A percentile compares a stretch with the other conserved stretches of the same genome.
Evolutionary conservation across 2,888 invertebrate genomes (phyloP).

Genomic region (Erebia ligea): DNA sequence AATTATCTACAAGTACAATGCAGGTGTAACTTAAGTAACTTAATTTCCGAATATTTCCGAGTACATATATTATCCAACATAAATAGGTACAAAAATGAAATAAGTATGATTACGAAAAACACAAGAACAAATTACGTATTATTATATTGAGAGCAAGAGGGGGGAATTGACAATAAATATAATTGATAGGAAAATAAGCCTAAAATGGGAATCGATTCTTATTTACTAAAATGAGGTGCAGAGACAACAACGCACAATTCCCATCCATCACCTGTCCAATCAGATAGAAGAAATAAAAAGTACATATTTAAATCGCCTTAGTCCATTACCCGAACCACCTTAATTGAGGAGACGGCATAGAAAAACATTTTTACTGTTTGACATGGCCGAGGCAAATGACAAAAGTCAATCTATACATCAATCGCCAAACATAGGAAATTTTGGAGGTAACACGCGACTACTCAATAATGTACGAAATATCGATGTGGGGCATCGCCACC

Average conservation of each 20-base stretch:
- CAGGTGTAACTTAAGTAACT: too few species aligned
- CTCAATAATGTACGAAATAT: constrained; percentile 82
- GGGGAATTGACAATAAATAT: background rate
- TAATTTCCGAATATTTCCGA: background rate
- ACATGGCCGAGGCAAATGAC: constrained; percentile 81
- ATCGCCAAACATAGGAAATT: constrained; percentile 83
- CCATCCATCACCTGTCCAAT: constrained; percentile 76
- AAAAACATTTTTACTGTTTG: constrained; percentile 80
- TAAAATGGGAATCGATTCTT: constrained; percentile 33
- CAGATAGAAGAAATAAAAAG: constrained; percentile 64
- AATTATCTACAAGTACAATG: too few species aligned
- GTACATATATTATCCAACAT: background rate
- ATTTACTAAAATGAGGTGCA: constrained; percentile 31
- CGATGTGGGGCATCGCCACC: constrained; percentile 78
- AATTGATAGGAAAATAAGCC: constrained; percentile 11
- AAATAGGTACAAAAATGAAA: too few species aligned
- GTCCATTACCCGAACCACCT: constrained; percentile 75
- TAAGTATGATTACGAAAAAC: background rate
- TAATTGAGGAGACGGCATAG: constrained; percentile 74
- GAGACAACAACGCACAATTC: constrained; percentile 60
- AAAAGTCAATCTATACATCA: constrained; percentile 83
- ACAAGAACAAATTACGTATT: background rate
- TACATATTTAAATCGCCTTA: constrained; percentile 70
- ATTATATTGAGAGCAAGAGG: background rate
- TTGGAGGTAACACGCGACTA: constrained; percentile 79